Base-by-base conservation (phyloP, 2,797 vertebrate species). In the Poecilia picta region DNA sequence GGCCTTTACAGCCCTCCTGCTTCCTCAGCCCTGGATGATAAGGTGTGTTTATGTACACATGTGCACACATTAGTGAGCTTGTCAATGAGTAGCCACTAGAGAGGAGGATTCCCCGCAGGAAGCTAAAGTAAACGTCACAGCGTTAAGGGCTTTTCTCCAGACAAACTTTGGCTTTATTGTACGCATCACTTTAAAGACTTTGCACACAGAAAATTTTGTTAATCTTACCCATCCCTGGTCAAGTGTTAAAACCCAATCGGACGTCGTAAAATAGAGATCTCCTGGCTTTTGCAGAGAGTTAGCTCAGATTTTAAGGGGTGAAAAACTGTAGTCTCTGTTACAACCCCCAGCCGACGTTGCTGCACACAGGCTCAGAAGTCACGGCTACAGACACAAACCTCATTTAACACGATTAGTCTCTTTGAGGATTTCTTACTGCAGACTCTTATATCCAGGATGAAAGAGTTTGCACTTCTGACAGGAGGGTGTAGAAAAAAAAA, bases 401-500 rank as follows among this genome's bases (percentile, higher is more conserved):
- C 82, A 89, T 94, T 93, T 91, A 95, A 93, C 88, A 73, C 85
- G 87, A 93, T 95, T 94, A 89, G 88, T 90, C 91, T 93, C 91
- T 93, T 94, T 93, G 92, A 94, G 92, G 92, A 92, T 94, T 95
- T 75, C 68, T 93, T 89, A 89, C 83, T 51, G 85, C 86, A 87
- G 87, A 87, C 84, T 91, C 90, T 88, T 85, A 88, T 89, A 92
- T 87, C 86, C 33, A 76, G 86, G 90, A 95, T 93, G 92, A 94
- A 92, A 93, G 93, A 83, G 83, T 92, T 93, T 83, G 73, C 87
- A 83, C 84, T 91, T 87, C 87, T 89, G 89, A 91, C 84, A 85
- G 82, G 49, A 20, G 25, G 28, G 13, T n/a, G 33, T 2, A 23
- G 2, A 28, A 31, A 0, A 41, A 33, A 41, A 85, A 83, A 73